Base-by-base conservation (phyloP, 2,888 invertebrate species). In the Stenodema calcarata region DNA sequence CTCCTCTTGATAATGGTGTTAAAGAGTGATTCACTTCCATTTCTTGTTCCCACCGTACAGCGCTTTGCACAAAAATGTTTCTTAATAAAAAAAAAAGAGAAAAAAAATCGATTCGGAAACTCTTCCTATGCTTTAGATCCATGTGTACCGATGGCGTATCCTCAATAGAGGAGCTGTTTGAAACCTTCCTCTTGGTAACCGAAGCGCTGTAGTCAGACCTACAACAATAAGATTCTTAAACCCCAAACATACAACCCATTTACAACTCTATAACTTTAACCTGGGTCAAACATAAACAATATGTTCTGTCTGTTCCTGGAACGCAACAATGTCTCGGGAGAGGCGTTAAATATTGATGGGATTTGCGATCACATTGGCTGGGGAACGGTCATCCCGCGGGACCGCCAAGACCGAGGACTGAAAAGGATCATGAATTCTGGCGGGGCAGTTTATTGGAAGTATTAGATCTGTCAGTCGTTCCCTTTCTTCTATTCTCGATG, bases 371-470 rank as follows among this genome's bases (percentile, higher is more conserved):
- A 84, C 73, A 69, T 69, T 84, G 28, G 44, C 47, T 28, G 30
- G 75, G 27, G 47, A 41, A 73, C 11, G n/a, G 44, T 47, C 47
- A 27, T 78, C 82, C 70, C 42, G 23, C 35, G 82, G 44, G 82
- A 69, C 69, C 47, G 12, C n/a, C 54, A 35, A 27, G 27, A 4
- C 80, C n/a, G 35, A 84, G 73, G 70, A 84, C 73, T 73, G 84
- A 73, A 69, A 35, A 84, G 84, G 47, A 84, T 75, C 84, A 84
- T 84, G 84, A 84, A 84, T 84, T 75, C 84, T 70, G 75, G 44
- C 75, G 84, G 47, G 84, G 84, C 84, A 84, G 73, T 84, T 73
- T 84, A 84, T 84, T 84, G 84, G 84, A 84, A 84, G 84, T 84
- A 84, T 84, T 84, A 73, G 75, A 75, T 75, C 70, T 73, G 73